Evolutionary conservation across 2,113 vertebrate genomes (phyloP).

Genomic region (Scortum barcoo): DNA sequence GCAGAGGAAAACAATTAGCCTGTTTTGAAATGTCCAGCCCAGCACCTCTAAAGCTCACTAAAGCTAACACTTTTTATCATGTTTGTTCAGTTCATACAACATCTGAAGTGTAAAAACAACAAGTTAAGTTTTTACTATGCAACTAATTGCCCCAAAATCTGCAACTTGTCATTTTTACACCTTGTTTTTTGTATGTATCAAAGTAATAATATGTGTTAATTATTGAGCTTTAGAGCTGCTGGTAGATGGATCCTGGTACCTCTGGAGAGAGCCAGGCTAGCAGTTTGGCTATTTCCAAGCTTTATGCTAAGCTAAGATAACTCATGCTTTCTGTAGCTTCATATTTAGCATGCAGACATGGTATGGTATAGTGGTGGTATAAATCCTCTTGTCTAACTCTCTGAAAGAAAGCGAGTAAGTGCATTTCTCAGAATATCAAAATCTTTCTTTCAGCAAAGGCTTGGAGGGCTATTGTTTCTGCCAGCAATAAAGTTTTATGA

Average conservation of each 20-base stretch:
- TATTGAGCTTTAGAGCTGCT: too few relatives aligned
- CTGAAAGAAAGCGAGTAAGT: too few relatives aligned
- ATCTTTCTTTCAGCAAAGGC: not conserved
- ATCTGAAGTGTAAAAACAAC: not conserved
- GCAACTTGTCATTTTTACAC: too few relatives aligned
- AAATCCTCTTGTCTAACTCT: not conserved
- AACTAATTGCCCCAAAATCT: not conserved
- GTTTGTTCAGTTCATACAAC: not conserved
- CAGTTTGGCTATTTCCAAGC: not conserved
- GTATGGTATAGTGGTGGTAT: not conserved
- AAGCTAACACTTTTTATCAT: not conserved
- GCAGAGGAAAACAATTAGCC: not conserved
- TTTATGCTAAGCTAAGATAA: constrained; percentile 7
- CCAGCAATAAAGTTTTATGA: not conserved
- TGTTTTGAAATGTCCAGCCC: not conserved
- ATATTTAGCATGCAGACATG: not conserved
- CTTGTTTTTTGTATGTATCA: too few relatives aligned
- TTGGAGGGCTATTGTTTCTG: not conserved
- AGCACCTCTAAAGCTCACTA: not conserved
- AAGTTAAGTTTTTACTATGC: not conserved
- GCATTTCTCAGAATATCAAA: not conserved
- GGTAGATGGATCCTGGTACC: too few relatives aligned
- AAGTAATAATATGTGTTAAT: too few relatives aligned
- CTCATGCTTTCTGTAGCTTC: not conserved
- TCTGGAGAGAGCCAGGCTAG: not conserved